Evolutionary conservation across 2,797 vertebrate genomes (phyloP), one percentile per base, ranked within the genome.

Genomic region (Melanotaenia maccullochi): DNA sequence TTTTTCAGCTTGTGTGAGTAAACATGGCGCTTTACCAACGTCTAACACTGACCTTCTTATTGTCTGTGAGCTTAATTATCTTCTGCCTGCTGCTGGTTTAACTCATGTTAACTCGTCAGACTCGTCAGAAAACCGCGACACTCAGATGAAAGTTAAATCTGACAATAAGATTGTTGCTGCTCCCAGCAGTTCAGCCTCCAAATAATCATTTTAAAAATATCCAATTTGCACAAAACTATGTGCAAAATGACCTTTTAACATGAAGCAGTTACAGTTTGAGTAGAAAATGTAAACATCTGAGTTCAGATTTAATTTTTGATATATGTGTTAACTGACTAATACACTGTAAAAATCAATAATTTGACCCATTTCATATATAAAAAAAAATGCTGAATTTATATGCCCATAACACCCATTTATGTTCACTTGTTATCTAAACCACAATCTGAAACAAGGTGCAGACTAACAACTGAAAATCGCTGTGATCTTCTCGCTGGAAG

Each of bases 401-500:
- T 84, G 61, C 71, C 71, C 57, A 20, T 5, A 55, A 36, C 35
- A 64, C 36, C 38, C 13, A 1, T 57, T 28, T 51, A 9, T 62
- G 47, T 52, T 60, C 24, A n/a, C 40, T 40, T 40, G 38, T 40
- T 40, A 13, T 13, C 20, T n/a, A 47, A 47, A n/a, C 2, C 44
- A 47, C 44, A 73, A 11, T 11, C 9, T 52, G 22, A 25, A 52
- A 52, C 55, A 66, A 33, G 3, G 38, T 66, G 36, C 36, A 22
- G 56, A 51, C 55, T 63, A 56, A 36, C 14, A 57, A 55, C 79
- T 80, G 65, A 68, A 62, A 33, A 42, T 59, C 30, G 20, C 42
- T 8, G 57, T 47, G 69, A 81, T 77, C 83, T 78, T 87, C 80
- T 84, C 60, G 76, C 85, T 85, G 84, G 88, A 83, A 81, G 86